Conservation (phyloP, 23 tunicate species). For the Trididemnum nubilum region DNA sequence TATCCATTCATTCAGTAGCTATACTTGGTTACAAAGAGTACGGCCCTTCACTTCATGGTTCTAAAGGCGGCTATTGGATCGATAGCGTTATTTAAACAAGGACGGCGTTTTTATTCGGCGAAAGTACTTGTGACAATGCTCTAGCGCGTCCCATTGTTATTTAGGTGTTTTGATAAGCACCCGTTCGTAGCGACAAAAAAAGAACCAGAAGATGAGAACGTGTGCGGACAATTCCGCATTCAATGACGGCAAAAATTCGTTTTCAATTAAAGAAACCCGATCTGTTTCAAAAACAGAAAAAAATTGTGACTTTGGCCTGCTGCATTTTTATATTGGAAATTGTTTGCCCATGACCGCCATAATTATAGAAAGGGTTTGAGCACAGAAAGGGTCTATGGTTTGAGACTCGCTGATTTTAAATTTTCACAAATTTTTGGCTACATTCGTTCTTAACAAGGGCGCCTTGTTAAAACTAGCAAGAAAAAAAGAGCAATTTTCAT, state of each 20-base stretch:
- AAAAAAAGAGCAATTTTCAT: no score
- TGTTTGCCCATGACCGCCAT: no score
- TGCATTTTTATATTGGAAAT: no score
- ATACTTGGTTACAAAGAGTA: background rate
- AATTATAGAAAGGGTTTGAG: no score
- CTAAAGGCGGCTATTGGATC: constrained; percentile 1
- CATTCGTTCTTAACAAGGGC: no score
- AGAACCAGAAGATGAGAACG: background rate
- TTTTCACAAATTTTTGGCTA: no score
- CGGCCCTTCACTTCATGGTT: background rate
- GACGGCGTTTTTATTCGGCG: constrained; percentile 1
- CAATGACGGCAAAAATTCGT: background rate
- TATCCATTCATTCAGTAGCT: background rate
- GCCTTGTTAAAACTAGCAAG: no score
- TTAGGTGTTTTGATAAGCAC: constrained; percentile 18
- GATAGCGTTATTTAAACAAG: constrained; percentile 20
- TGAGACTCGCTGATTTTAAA: no score
- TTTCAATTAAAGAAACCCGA: background rate
- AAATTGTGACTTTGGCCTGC: no score
- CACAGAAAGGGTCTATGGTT: no score
- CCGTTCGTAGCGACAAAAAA: constrained; percentile 12
- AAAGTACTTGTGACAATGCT: constrained; percentile 7
- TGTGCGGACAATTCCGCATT: background rate
- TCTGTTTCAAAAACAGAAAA: background rate
- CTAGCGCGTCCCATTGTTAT: constrained; percentile 27